Percentiles rank a stretch among this genome's conserved stretches.
These are phyloP conservation scores for Emydura subglobosa DNA, from an alignment of 2,113 vertebrate genomes.

Conservation along the genomic window DNA sequence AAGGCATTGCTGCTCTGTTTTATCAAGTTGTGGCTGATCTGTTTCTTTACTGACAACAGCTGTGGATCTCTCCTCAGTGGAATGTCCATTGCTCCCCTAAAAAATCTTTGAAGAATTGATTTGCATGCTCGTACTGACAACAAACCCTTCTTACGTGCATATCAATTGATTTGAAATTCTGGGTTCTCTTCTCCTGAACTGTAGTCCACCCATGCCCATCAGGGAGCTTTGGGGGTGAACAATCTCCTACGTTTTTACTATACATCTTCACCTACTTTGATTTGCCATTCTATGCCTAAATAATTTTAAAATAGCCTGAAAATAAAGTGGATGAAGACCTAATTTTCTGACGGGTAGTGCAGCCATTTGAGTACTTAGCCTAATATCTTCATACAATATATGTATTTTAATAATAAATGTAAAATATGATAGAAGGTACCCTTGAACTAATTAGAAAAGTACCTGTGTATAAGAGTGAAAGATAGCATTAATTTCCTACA, in stretches of 20 bases:
- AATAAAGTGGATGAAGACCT: rapidly evolving
- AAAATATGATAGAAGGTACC: background rate
- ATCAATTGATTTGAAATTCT: background rate
- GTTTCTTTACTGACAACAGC: background rate
- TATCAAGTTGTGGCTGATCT: background rate
- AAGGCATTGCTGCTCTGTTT: background rate
- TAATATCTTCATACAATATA: background rate
- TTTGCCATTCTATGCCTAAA: background rate
- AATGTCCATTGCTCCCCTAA: background rate
- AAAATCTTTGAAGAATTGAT: background rate
- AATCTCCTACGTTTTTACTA: background rate
- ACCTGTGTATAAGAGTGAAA: background rate
- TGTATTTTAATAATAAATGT: background rate
- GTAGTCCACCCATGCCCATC: background rate
- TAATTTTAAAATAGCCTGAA: background rate
- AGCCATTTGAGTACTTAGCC: background rate
- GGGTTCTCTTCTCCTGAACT: background rate
- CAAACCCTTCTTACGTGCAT: background rate
- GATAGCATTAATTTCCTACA: background rate
- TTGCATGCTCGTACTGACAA: background rate
- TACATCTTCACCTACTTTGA: background rate
- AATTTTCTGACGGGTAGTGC: background rate
- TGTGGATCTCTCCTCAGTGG: background rate
- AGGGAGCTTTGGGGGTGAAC: background rate
- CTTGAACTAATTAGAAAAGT: background rate